Evolutionary conservation across 2,888 invertebrate species (phyloP).

Genomic region (Drosophila stalkeri): DNA sequence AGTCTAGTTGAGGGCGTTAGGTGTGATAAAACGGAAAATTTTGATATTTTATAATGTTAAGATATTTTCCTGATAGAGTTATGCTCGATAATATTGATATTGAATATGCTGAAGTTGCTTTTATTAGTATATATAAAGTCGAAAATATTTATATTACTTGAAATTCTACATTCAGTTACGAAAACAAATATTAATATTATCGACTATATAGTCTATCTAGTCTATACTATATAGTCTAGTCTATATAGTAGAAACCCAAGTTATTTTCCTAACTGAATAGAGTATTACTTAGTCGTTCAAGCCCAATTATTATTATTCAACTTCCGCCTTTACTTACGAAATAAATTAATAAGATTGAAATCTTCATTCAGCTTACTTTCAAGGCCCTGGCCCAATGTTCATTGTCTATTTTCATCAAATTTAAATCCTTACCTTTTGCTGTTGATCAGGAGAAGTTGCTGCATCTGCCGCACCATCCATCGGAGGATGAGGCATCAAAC

Average conservation of each 20-base stretch:
- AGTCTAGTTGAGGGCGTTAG: no score
- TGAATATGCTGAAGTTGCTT: no score
- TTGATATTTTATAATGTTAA: no score
- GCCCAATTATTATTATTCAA: not conserved
- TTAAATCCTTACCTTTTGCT: constrained; percentile 41
- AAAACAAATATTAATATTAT: no score
- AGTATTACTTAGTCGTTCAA: not conserved
- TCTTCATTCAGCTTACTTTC: not conserved
- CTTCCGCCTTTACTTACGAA: not conserved
- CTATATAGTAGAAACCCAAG: no score
- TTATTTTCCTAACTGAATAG: not conserved
- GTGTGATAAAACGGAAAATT: no score
- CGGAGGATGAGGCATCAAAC: constrained; percentile 7
- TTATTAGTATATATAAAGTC: no score
- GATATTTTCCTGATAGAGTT: no score
- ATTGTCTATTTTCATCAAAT: not conserved
- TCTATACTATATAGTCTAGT: no score
- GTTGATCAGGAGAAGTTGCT: not conserved
- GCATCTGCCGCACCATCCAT: not conserved
- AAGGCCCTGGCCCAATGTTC: no score
- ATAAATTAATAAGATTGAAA: not conserved
- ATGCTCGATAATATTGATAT: no score
- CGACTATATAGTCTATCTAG: no score
- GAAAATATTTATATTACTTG: not conserved
- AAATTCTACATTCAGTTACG: not conserved